A percentile compares a stretch with the other conserved stretches of the same genome.
These are phyloP conservation scores for western clawed frog (Xenopus tropicalis) DNA, from an alignment of 2,113 vertebrate species.

Conservation along the genomic window DNA sequence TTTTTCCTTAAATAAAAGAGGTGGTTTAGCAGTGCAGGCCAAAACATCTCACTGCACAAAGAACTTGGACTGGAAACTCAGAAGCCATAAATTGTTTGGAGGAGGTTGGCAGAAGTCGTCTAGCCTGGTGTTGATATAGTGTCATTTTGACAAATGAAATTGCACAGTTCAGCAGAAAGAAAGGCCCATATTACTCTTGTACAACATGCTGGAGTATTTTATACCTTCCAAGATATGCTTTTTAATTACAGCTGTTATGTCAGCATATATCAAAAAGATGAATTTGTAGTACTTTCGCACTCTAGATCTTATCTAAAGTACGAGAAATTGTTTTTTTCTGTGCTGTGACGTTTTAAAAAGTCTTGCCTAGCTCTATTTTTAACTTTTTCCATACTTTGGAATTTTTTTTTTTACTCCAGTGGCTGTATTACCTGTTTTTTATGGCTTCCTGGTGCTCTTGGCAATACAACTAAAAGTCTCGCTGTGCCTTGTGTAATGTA, in stretches of 20 bases:
- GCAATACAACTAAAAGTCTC: slow-evolving; percentile 13
- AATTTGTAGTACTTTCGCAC: neutral
- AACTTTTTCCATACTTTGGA: slow-evolving; percentile 14
- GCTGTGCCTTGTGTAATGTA: slow-evolving; percentile 14
- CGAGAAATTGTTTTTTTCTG: slow-evolving; percentile 15
- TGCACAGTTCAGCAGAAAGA: slow-evolving; percentile 1
- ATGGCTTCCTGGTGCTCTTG: slow-evolving; percentile 13
- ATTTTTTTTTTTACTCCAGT: slow-evolving; percentile 8
- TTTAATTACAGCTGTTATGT: slow-evolving; percentile 19
- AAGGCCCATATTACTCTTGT: slow-evolving; percentile 19
- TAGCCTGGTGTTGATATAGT: slow-evolving; percentile 41
- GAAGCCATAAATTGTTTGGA: slow-evolving; percentile 23
- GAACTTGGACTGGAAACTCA: slow-evolving; percentile 25
- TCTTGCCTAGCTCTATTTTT: slow-evolving; percentile 22
- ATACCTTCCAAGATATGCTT: neutral
- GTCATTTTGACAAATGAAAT: slow-evolving; percentile 47
- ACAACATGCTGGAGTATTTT: neutral
- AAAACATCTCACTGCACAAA: slow-evolving; percentile 11
- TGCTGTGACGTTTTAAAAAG: slow-evolving; percentile 11
- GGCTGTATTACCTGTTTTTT: slow-evolving; percentile 23
- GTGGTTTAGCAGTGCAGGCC: slow-evolving; percentile 31
- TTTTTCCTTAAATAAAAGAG: slow-evolving; percentile 1
- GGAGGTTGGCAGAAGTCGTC: slow-evolving; percentile 40
- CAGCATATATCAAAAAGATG: neutral
- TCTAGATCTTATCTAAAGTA: slow-evolving; percentile 20